phyloP scores from a whole-genome alignment of 2,113 vertebrate genomes.

The Mesitornis unicolor region DNA sequence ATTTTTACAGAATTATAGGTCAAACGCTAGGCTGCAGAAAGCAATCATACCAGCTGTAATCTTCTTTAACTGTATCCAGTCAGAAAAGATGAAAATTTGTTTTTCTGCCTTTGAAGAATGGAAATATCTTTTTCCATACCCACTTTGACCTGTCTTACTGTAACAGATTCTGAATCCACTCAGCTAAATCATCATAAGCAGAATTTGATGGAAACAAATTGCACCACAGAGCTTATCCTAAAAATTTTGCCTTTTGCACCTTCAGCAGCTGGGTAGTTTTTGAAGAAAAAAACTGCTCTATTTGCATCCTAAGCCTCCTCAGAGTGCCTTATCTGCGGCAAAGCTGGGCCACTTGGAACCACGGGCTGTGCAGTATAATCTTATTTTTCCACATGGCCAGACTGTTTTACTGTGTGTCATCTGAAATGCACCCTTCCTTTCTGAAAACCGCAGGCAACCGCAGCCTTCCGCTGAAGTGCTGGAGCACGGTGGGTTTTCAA shows the following conservation, averaged over 20 bases:
- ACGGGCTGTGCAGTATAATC: background rate
- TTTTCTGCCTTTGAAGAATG: conserved; percentile 47
- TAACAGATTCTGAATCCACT: background rate
- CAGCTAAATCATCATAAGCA: background rate
- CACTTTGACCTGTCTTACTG: conserved; percentile 18
- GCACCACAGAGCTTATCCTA: background rate
- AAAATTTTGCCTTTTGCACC: conserved; percentile 29
- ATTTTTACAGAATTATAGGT: conserved; percentile 26
- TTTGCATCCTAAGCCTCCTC: conserved; percentile 25
- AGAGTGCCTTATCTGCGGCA: background rate
- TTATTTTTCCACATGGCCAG: conserved; percentile 28
- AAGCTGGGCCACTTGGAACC: background rate
- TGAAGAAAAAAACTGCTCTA: background rate
- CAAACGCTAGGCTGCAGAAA: background rate
- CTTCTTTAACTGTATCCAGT: conserved; percentile 29
- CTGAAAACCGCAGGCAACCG: background rate
- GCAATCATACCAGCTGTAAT: conserved; percentile 23
- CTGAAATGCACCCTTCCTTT: conserved; percentile 3
- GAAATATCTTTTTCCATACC: conserved; percentile 11
- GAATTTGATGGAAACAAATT: conserved; percentile 22
- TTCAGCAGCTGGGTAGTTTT: background rate
- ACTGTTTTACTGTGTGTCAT: background rate
- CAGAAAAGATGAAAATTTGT: conserved; percentile 46
- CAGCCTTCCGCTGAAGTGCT: background rate
- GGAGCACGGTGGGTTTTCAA: background rate